Conservation (phyloP, 1,140 invertebrate species). For the Formica selysi region DNA sequence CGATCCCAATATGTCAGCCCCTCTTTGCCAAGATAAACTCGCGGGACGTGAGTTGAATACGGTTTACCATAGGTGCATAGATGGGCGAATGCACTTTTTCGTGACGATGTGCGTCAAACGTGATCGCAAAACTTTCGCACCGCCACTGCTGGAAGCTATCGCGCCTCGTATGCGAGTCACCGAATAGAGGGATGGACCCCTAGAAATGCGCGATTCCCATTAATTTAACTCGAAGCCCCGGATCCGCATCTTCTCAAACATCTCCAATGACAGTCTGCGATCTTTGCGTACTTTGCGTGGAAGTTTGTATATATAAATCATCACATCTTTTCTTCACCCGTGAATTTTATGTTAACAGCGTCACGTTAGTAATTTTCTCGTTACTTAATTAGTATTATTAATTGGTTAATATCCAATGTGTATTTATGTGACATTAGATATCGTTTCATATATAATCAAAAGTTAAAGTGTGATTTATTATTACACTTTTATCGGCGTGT, state of each 20-base stretch:
- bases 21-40: conserved; percentile 82
- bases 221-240: background rate
- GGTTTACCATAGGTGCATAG: conserved; percentile 33
- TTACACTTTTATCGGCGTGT: conserved; percentile 27
- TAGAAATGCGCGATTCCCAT: conserved; percentile 1
- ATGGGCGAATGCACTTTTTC: conserved; percentile 61
- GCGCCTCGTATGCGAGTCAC: background rate
- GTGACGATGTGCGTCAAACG: conserved; percentile 62
- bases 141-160: conserved; percentile 62
- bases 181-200: conserved; percentile 37
- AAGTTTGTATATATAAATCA: too few relatives aligned
- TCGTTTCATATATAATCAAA: background rate
- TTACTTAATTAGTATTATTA: background rate
- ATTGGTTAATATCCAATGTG: background rate
- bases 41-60: conserved; percentile 80
- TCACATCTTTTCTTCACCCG: too few relatives aligned
- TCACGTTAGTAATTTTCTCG: background rate
- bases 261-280: too few relatives aligned
- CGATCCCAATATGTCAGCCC: conserved; percentile 83
- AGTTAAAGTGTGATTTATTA: conserved; percentile 18
- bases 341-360: background rate
- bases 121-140: conserved; percentile 77
- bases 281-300: too few relatives aligned
- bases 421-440: background rate
- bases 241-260: too few relatives aligned